Evolutionary conservation across 2,888 invertebrate genomes (phyloP), one percentile per base, ranked within the genome.

Genomic region (Pecten maximus): DNA sequence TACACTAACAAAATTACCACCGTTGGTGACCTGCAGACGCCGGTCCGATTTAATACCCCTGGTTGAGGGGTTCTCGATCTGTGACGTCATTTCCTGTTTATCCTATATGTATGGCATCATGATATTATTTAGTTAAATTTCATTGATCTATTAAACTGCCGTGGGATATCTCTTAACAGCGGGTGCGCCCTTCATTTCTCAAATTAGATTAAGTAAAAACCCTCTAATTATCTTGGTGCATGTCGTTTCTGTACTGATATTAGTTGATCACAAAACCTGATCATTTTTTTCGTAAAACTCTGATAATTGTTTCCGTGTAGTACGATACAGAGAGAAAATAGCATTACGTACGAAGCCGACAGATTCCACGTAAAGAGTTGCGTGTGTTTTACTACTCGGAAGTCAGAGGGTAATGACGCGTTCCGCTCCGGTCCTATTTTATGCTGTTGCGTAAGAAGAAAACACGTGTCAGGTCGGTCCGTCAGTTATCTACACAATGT

Each of bases 341-440:
- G 23, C 54, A 54, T 8, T 54, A 23, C 54, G 54, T 54, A 54
- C 54, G 2, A 16, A 16, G 50, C 16, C 15, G 50, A 54, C 12
- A 74, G 19, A 74, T 74, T 35, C 28, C 8, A 8, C 74, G 2
- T 3, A 15, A 74, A 35, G 10, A 15, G 0, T 35, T n/a, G 0
- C 10, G 28, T 10, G 28, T 74, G 35, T 74, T 35, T 74, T 35
- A 19, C 35, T 6, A 74, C 74, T 74, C 74, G 28, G 35, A 74
- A 35, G 74, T 35, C 74, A 74, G 74, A 74, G 35, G 74, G 19
- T 35, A 74, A 74, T 74, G 74, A 74, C 74, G 74, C 35, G 74
- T 2, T 74, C 28, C 3, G 35, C 15, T 74, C 35, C 15, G 28
- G 74, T 74, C 74, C 54, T 23, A 28, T 74, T 74, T 74, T 74